Evolutionary conservation across 2,888 invertebrate genomes (phyloP), one percentile per base, ranked within the genome.

Genomic region (Dolichomitus sp.): DNA sequence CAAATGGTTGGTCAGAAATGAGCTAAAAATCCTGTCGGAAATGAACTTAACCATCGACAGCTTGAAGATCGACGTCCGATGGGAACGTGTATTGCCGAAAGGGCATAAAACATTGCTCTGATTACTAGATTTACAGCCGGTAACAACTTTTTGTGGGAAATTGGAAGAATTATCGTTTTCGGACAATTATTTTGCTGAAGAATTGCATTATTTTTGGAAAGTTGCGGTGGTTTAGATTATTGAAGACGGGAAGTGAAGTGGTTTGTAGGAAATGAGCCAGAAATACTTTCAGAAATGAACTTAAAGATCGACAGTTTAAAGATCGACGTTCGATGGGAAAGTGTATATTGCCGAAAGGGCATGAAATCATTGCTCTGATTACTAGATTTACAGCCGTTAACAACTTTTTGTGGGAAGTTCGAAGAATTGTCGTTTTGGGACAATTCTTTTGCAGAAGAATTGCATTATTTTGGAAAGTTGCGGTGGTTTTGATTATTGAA

Each of bases 351-450:
- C 40, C 37, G 17, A 17, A 9, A 12, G 17, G 12, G 37, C 19
- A 61, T 37, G 61, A 61, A 19, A 40, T 19, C 40, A 61, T 59
- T 9, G 7, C 33, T 59, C 33, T 17, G 57, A n/a, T 59, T 59
- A 59, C 33, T n/a, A n/a, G 30, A 12, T 59, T 59, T 59, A 59
- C 4, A 59, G 33, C 14, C n/a, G 17, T 33, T 17, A 59, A 12
- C 3, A 17, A 48, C 23, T 2, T 54, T n/a, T 54, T 27, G 12
- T 14, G 54, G 54, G 11, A 4, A 11, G 4, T 4, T 27, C 27
- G 14, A 52, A 19, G 19, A 19, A 19, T 30, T 30, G 12, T 27
- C 11, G 4, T 12, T 14, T 19, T 11, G 1, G 50, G 50, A 19
- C 19, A 52, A 52, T 52, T 52, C 11, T 19, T 52, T 19, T 19